Conservation (phyloP, 2,113 vertebrate species). For the Oriolus oriolus region DNA sequence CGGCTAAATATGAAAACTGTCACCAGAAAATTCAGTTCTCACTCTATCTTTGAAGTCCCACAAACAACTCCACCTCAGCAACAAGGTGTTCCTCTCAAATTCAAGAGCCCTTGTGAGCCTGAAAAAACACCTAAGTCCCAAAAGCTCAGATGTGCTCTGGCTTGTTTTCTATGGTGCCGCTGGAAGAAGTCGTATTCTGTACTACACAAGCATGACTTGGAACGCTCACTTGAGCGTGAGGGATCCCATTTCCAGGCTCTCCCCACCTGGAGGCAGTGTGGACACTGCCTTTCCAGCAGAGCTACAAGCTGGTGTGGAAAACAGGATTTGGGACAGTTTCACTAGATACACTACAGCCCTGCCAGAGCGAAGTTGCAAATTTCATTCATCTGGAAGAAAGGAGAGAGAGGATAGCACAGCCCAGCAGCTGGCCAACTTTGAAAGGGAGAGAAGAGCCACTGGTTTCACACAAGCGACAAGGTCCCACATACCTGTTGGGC, state of each 20-base stretch:
- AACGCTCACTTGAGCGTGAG: neutral
- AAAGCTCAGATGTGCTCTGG: neutral
- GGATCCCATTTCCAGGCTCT: neutral
- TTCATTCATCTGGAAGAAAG: neutral
- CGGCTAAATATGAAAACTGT: neutral
- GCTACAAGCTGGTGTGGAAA: neutral
- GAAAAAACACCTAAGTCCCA: neutral
- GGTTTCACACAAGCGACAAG: neutral
- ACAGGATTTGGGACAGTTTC: neutral
- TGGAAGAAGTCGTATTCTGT: neutral
- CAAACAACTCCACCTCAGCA: neutral
- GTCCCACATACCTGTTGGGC: neutral
- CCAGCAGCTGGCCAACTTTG: neutral
- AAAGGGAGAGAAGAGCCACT: neutral
- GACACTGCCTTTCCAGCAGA: neutral
- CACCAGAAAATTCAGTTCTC: neutral
- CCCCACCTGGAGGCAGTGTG: neutral
- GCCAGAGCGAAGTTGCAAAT: neutral
- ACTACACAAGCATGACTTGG: neutral
- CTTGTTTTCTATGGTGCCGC: neutral
- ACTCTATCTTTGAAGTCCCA: neutral
- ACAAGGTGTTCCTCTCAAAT: neutral
- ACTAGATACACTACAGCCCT: neutral
- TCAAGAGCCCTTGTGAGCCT: neutral
- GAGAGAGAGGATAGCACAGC: neutral